These are phyloP conservation scores for Limnodromus scolopaceus DNA, from an alignment of 2,797 vertebrate genomes.

Conservation along the genomic window DNA sequence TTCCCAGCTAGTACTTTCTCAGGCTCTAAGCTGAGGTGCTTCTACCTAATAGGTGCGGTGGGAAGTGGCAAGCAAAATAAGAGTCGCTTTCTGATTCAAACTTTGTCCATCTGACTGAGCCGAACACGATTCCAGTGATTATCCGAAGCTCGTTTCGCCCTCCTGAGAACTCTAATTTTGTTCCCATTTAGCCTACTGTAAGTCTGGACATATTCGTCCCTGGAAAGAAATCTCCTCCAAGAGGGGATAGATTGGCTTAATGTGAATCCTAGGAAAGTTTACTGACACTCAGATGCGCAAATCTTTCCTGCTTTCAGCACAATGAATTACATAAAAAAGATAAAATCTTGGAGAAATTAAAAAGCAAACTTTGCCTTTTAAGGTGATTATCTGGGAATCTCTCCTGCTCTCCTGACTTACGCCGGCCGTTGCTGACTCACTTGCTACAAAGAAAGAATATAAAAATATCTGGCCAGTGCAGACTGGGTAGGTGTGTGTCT, in stretches of 20 bases:
- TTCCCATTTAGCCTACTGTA: not conserved
- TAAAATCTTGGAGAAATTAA: not conserved
- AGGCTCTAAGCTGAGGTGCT: not conserved
- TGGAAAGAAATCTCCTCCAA: not conserved
- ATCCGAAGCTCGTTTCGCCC: not conserved
- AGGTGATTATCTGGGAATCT: not conserved
- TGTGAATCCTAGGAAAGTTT: not conserved
- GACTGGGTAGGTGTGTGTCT: not conserved
- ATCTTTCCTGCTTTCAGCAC: not conserved
- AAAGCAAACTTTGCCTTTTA: not conserved
- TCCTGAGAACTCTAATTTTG: not conserved
- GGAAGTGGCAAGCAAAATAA: not conserved
- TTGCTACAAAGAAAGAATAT: not conserved
- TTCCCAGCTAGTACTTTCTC: fast-evolving
- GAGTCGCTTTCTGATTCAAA: not conserved
- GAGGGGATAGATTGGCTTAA: not conserved
- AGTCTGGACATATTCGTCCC: not conserved
- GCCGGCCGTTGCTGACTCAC: not conserved
- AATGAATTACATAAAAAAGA: not conserved
- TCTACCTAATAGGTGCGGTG: not conserved
- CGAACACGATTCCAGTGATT: not conserved
- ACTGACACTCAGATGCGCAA: not conserved
- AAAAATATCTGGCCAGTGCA: not conserved
- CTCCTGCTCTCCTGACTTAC: not conserved
- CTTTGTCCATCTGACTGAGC: not conserved